A percentile compares a stretch with the other conserved stretches of the same genome.
phyloP scores from a whole-genome alignment of 2,888 invertebrate genomes.

The Bombylius major region DNA sequence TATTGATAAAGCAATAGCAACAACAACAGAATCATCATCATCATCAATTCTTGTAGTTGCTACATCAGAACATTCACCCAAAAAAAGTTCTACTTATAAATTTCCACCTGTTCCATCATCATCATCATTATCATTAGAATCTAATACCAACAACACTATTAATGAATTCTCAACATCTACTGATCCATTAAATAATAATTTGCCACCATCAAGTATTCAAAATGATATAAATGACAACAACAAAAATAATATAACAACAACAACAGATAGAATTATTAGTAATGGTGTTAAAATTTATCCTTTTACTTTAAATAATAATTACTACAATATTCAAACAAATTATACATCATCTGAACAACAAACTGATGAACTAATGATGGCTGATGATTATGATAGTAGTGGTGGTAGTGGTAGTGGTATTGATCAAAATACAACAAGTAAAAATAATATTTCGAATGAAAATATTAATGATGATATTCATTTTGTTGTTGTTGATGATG shows the following conservation, averaged over 20 bases:
- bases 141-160: slow-evolving; percentile 1
- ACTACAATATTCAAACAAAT: too few relatives aligned
- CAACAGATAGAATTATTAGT: too few relatives aligned
- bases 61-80: too few relatives aligned
- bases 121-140: neutral
- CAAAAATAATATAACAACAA: neutral
- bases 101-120: slow-evolving; percentile 5
- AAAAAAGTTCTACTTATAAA: slow-evolving; percentile 3
- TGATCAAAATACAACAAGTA: neutral
- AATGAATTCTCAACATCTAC: slow-evolving; percentile 5
- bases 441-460: neutral
- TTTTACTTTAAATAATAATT: too few relatives aligned
- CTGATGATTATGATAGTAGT: neutral
- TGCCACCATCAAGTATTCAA: slow-evolving; percentile 13
- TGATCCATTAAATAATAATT: slow-evolving; percentile 31
- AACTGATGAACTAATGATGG: neutral
- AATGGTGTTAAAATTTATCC: too few relatives aligned
- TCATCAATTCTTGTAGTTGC: too few relatives aligned
- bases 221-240: slow-evolving; percentile 10
- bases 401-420: neutral
- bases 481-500: too few relatives aligned
- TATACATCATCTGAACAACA: too few relatives aligned
- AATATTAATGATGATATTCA: neutral
- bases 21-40: neutral
- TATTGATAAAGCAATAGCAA: neutral